Evolutionary conservation across 2,797 vertebrate species (phyloP).

Genomic region (Lepilemur septentrionalis): DNA sequence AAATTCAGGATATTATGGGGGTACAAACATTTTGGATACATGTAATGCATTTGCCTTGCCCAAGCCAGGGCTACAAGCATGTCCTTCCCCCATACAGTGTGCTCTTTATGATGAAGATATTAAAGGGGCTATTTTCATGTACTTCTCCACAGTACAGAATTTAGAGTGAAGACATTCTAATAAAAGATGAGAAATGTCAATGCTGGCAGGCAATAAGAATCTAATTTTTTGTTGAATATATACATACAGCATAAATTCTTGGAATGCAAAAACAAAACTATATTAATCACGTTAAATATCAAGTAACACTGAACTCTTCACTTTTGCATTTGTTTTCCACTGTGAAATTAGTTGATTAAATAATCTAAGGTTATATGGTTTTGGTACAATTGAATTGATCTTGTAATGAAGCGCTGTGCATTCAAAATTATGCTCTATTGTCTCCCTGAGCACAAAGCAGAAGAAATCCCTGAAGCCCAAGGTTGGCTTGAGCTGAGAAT

Average conservation of each 20-base stretch:
- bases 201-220: conserved; percentile 53
- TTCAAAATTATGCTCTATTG: conserved; percentile 82
- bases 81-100: too few species aligned
- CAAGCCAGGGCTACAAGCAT: too few species aligned
- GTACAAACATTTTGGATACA: too few species aligned
- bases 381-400: conserved; percentile 82
- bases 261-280: conserved; percentile 69
- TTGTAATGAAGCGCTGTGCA: conserved; percentile 78
- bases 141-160: not conserved
- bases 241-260: not conserved
- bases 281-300: conserved; percentile 78
- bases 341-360: conserved; percentile 82
- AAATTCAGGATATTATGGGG: too few species aligned
- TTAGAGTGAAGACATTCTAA: conserved; percentile 54
- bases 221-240: conserved; percentile 47
- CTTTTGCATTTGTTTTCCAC: conserved; percentile 69
- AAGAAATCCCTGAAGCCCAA: conserved; percentile 83
- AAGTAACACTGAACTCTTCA: conserved; percentile 61
- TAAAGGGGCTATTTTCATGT: conserved; percentile 23
- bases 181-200: conserved; percentile 48
- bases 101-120: not conserved
- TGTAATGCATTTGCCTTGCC: too few species aligned
- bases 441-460: conserved; percentile 81
- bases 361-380: conserved; percentile 77
- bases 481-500: conserved; percentile 83